Conservation (phyloP, 2,797 vertebrate species). For the Centropyge bicolor region DNA sequence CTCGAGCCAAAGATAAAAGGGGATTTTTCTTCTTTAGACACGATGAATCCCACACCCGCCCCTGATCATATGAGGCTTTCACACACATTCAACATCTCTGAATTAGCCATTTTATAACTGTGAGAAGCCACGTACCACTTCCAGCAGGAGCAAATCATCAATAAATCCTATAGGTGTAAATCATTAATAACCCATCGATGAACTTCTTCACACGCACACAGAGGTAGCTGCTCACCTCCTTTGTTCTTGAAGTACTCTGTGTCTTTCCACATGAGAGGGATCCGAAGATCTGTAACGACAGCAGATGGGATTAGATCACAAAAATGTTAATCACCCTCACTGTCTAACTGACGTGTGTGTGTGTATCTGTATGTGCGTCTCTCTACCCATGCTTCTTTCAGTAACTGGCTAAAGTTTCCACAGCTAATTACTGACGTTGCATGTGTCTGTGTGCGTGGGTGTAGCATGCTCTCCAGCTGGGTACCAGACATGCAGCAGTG, state of each 20-base stretch:
- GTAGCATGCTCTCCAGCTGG: constrained; percentile 42
- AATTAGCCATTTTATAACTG: constrained; percentile 16
- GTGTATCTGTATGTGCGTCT: constrained; percentile 13
- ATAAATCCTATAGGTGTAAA: constrained; percentile 45
- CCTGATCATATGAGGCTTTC: constrained; percentile 4
- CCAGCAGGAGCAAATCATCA: constrained; percentile 36
- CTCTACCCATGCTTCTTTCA: not conserved
- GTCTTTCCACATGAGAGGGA: constrained; percentile 99
- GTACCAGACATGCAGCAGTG: constrained; percentile 34
- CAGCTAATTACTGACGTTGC: constrained; percentile 32
- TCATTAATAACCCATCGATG: constrained; percentile 52
- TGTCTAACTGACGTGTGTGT: constrained; percentile 17
- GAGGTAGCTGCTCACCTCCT: constrained; percentile 87
- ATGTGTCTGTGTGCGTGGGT: constrained; percentile 9
- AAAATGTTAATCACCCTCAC: constrained; percentile 56
- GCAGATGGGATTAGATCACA: constrained; percentile 61
- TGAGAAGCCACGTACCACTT: not conserved
- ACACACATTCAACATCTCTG: constrained; percentile 19
- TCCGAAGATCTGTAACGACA: constrained; percentile 90
- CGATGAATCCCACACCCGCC: constrained; percentile 3
- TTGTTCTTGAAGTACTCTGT: constrained; percentile 98
- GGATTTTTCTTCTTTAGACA: constrained; percentile 20
- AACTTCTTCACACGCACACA: constrained; percentile 23
- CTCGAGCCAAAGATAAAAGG: constrained; percentile 10
- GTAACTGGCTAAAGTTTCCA: constrained; percentile 22